Percentiles rank a stretch among this genome's conserved stretches.
Conservation (phyloP, 2,113 vertebrate species). For the rabbit (Oryctolagus cuniculus) region mOryCun1.1 NC_091435.1:157310501-157311000, state of each 20-base stretch:
- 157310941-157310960: neutral
- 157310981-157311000: neutral
- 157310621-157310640: neutral
- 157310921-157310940: neutral
- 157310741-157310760: neutral
- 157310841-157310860: neutral
- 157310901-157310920: neutral
- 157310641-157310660: neutral
- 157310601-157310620: neutral
- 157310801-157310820: neutral
- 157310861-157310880: constrained; percentile 4
- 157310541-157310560: constrained; percentile 59
- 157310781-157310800: neutral
- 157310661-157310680: neutral
- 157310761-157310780: neutral
- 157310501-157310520: constrained; percentile 27
- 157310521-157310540: constrained; percentile 47
- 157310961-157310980: neutral
- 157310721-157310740: neutral
- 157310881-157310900: neutral
- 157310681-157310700: neutral
- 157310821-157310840: neutral
- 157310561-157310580: constrained; percentile 38
- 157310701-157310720: neutral
- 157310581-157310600: neutral